Evolutionary conservation across 37 sponge, comb jelly and placozoan species (phyloP).

Genomic region (Halisarca cf. caerulea): DNA sequence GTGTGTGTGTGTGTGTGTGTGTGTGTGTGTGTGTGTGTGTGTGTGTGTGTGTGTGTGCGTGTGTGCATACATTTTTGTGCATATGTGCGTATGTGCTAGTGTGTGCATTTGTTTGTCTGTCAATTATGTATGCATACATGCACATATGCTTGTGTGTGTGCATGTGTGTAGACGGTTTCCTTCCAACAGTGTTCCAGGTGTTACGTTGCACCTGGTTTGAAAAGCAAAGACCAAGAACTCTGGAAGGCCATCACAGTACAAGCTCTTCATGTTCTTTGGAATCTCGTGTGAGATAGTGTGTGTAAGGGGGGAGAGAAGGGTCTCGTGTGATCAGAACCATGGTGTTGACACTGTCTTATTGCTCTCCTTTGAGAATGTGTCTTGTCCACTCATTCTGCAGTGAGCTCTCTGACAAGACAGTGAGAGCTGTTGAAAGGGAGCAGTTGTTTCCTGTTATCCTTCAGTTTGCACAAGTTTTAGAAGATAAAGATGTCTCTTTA

Average conservation of each 20-base stretch:
- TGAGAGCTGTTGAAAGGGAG: not conserved
- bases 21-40: no score
- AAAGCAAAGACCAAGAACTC: not conserved
- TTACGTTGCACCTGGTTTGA: not conserved
- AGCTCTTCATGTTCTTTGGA: not conserved
- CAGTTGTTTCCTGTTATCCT: not conserved
- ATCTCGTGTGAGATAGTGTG: slow-evolving; percentile 12
- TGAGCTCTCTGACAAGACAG: not conserved
- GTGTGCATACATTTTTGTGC: no score
- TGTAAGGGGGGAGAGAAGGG: no score
- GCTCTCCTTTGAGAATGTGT: not conserved
- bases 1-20: no score
- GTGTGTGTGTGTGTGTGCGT: no score
- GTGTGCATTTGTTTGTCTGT: no score
- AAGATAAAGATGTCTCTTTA: not conserved
- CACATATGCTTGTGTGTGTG: no score
- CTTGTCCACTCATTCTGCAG: slow-evolving; percentile 4
- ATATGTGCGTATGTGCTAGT: no score
- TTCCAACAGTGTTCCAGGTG: not conserved
- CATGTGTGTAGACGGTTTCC: not conserved
- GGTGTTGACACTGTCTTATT: not conserved
- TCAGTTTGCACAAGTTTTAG: not conserved
- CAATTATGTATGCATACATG: no score
- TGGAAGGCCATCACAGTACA: slow-evolving; percentile 7
- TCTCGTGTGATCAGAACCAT: no score